phyloP scores from a whole-genome alignment of 2,113 vertebrate species.

The Anthoscopus minutus region DNA sequence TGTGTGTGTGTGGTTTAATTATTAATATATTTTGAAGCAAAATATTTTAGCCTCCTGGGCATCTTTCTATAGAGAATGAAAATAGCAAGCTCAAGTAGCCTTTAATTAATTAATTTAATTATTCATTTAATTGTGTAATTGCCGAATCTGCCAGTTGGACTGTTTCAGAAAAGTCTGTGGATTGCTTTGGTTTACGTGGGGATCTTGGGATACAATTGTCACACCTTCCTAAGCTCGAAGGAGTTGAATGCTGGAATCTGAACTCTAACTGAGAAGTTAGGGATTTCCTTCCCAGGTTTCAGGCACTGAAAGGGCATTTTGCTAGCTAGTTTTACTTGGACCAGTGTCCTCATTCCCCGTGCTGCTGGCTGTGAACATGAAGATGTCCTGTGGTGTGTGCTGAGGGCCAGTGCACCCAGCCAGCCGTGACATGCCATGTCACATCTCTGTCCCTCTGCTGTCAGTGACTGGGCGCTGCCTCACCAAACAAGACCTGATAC shows the following conservation, averaged over 20 bases:
- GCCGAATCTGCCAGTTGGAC: background rate
- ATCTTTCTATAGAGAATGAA: background rate
- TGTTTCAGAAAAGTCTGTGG: background rate
- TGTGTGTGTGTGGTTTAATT: background rate
- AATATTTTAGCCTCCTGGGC: background rate
- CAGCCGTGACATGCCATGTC: accelerated
- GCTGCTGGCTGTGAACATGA: background rate
- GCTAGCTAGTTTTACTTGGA: background rate
- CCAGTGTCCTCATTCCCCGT: background rate
- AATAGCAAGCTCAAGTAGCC: background rate
- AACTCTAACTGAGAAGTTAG: background rate
- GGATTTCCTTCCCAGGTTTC: background rate
- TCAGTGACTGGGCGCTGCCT: background rate
- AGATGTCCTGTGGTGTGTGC: background rate
- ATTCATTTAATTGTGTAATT: background rate
- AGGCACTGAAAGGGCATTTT: background rate
- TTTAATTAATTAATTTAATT: background rate
- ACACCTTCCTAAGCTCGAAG: background rate
- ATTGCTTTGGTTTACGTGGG: background rate
- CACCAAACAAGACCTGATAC: background rate
- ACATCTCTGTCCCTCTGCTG: background rate
- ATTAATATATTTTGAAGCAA: background rate
- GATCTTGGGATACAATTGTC: background rate
- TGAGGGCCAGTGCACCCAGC: background rate
- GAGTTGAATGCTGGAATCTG: background rate